phyloP scores from a whole-genome alignment of 2,797 vertebrate genomes.

The Sebastiscus tertius region DNA sequence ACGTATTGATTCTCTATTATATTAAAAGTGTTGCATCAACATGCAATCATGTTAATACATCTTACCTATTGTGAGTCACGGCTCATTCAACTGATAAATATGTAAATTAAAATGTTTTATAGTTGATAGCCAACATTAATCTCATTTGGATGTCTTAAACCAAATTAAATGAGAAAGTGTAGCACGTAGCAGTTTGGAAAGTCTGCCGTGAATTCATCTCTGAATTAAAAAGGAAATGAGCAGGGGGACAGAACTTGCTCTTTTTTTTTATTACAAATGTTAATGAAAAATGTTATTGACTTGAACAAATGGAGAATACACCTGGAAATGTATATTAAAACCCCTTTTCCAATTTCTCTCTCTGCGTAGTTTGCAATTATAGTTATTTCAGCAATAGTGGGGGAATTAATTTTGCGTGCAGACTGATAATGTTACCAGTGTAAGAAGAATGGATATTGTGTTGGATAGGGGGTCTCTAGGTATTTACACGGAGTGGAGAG shows the following conservation, averaged over 20 bases:
- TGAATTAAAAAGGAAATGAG: conserved; percentile 87
- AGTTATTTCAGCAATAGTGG: conserved; percentile 86
- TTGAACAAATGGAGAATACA: conserved; percentile 88
- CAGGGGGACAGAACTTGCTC: conserved; percentile 67
- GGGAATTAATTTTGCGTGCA: conserved; percentile 88
- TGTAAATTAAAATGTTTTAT: conserved; percentile 86
- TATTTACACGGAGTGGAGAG: conserved; percentile 84
- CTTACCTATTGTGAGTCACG: conserved; percentile 83
- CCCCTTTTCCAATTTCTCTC: conserved; percentile 84
- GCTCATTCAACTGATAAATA: conserved; percentile 85
- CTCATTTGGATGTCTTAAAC: conserved; percentile 85
- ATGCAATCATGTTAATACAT: conserved; percentile 82
- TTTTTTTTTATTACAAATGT: conserved; percentile 84
- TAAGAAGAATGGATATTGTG: conserved; percentile 86
- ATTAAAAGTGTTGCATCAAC: conserved; percentile 76
- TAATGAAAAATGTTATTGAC: conserved; percentile 90
- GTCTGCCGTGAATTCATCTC: conserved; percentile 79
- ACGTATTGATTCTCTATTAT: conserved; percentile 67
- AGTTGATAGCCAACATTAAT: conserved; percentile 82
- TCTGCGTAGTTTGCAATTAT: conserved; percentile 87
- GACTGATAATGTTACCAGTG: conserved; percentile 84
- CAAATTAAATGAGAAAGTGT: conserved; percentile 83
- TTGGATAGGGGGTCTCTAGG: conserved; percentile 87
- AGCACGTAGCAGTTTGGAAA: conserved; percentile 77
- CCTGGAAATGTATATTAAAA: conserved; percentile 93